A percentile compares a stretch with the other conserved stretches of the same genome.
Conservation (phyloP, 2,888 invertebrate species). For the Cheilosia vernalis region DNA sequence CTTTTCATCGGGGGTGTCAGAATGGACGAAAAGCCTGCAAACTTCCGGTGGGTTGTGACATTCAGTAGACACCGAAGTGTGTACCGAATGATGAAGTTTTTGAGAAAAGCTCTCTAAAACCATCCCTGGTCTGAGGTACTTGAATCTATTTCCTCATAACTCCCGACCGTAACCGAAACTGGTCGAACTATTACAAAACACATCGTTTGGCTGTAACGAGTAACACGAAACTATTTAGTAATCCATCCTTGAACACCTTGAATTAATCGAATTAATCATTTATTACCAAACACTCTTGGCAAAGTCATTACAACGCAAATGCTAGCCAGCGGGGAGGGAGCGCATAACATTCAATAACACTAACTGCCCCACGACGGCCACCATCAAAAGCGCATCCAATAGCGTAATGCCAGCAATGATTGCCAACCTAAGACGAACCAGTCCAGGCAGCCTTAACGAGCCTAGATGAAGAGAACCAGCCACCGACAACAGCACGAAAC, state of each 20-base stretch:
- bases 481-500: slow-evolving; percentile 36
- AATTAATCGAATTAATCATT: slow-evolving; percentile 46
- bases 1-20: not conserved
- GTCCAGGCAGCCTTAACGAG: slow-evolving; percentile 61
- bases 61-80: slow-evolving; percentile 12
- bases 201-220: not conserved
- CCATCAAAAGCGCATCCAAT: slow-evolving; percentile 60
- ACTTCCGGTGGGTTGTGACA: slow-evolving; percentile 21
- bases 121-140: not conserved
- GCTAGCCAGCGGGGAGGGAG: not conserved
- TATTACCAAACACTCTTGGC: slow-evolving; percentile 63
- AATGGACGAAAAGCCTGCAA: not conserved
- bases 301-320: slow-evolving; percentile 47
- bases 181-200: not conserved
- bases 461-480: slow-evolving; percentile 21
- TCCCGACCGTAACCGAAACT: not conserved
- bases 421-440: slow-evolving; percentile 45
- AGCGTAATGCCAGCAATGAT: slow-evolving; percentile 62
- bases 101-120: not conserved
- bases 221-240: slow-evolving; percentile 12
- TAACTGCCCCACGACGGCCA: slow-evolving; percentile 38
- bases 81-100: not conserved
- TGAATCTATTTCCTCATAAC: not conserved
- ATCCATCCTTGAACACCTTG: slow-evolving; percentile 46
- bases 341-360: slow-evolving; percentile 52